These are phyloP conservation scores for Bathynomus jamesi DNA, from an alignment of 1,140 invertebrate genomes.

Conservation along the genomic window DNA sequence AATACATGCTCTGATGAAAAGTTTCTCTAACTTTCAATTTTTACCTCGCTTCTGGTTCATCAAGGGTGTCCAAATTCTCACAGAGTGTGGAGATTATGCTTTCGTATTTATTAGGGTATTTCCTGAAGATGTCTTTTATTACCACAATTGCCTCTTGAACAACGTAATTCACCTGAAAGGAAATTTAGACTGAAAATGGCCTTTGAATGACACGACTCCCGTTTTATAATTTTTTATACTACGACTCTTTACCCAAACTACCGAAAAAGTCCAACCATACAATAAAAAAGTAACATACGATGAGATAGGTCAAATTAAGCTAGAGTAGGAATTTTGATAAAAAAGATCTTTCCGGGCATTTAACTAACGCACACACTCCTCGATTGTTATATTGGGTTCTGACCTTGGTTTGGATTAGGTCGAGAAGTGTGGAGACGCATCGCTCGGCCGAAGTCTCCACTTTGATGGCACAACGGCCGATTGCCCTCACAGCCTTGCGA, in stretches of 20 bases:
- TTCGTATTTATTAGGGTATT: slow-evolving; percentile 99
- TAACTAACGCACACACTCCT: too few species aligned
- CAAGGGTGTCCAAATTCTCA: slow-evolving; percentile 93
- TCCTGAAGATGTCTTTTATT: slow-evolving; percentile 99
- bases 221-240: too few species aligned
- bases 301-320: too few species aligned
- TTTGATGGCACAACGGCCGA: slow-evolving; percentile 98
- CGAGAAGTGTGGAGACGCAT: slow-evolving; percentile 96
- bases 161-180: slow-evolving; percentile 81
- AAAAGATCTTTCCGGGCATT: too few species aligned
- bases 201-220: not conserved
- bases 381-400: slow-evolving; percentile 46
- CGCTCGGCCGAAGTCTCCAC: slow-evolving; percentile 97
- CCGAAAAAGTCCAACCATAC: too few species aligned
- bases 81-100: slow-evolving; percentile 99
- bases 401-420: slow-evolving; percentile 95
- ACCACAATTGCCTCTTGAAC: slow-evolving; percentile 99
- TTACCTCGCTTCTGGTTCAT: slow-evolving; percentile 90
- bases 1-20: too few species aligned
- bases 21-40: not conserved
- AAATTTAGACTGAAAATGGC: not conserved
- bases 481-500: slow-evolving; percentile 93
- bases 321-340: too few species aligned
- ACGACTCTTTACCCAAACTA: too few species aligned
- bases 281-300: too few species aligned